Conservation (phyloP, 2,113 vertebrate species). For the Thryonomys swinderianus region DNA sequence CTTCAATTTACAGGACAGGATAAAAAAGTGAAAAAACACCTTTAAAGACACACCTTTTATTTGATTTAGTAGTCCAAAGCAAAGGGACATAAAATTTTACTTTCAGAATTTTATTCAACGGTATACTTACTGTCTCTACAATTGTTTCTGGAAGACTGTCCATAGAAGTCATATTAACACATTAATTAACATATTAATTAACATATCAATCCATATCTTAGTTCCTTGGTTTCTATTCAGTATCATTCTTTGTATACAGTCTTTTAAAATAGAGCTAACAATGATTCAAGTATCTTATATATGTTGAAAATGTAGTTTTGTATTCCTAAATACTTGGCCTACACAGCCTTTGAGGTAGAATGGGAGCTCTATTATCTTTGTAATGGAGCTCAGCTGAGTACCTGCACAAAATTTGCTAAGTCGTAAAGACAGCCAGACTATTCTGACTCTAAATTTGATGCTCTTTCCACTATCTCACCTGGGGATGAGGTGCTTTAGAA, state of each 20-base stretch:
- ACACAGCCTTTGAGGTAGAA: neutral
- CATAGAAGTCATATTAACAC: too few species aligned
- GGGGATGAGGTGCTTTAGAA: neutral
- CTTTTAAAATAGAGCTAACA: neutral
- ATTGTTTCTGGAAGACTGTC: neutral
- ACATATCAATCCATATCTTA: too few species aligned
- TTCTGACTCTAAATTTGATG: neutral
- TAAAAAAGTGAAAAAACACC: neutral
- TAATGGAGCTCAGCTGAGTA: neutral
- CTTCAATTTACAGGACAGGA: neutral
- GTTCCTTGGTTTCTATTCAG: too few species aligned
- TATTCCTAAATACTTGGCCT: neutral
- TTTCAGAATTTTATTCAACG: slow-evolving; percentile 1
- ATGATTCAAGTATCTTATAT: neutral
- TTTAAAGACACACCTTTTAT: neutral
- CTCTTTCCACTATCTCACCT: neutral
- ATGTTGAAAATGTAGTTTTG: neutral
- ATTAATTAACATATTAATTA: too few species aligned
- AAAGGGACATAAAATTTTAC: neutral
- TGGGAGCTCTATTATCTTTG: neutral
- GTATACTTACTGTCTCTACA: neutral
- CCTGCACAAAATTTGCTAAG: neutral
- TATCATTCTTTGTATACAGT: neutral
- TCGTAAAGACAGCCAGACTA: neutral
- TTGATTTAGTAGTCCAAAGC: neutral